Conservation (phyloP, 2,888 invertebrate species). For the Augochlorella aurata region DNA sequence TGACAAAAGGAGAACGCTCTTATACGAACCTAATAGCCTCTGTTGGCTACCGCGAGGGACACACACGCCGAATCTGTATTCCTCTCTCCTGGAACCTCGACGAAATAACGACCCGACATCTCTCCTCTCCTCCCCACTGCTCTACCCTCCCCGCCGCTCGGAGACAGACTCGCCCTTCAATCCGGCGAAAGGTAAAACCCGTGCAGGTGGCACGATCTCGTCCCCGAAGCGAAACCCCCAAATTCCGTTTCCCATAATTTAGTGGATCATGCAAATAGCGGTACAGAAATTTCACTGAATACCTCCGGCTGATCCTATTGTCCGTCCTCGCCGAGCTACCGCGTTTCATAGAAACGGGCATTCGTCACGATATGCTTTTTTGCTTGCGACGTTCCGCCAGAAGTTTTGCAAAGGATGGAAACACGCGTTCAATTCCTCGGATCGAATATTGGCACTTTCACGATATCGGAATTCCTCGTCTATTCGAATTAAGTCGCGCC, state of each 20-base stretch:
- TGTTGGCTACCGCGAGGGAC: conserved; percentile 58
- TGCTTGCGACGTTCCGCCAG: neutral
- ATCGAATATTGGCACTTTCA: too few relatives aligned
- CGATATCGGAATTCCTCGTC: too few relatives aligned
- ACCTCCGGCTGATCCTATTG: conserved; percentile 17
- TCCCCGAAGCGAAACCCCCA: conserved; percentile 19
- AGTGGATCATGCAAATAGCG: conserved; percentile 43
- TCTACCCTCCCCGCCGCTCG: conserved; percentile 22
- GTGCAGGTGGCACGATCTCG: conserved; percentile 57
- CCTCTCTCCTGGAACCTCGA: conserved; percentile 62
- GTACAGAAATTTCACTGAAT: conserved; percentile 41
- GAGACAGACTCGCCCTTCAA: conserved; percentile 56
- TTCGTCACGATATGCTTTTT: neutral
- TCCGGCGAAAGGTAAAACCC: conserved; percentile 56
- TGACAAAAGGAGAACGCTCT: conserved; percentile 70
- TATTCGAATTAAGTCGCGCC: too few relatives aligned
- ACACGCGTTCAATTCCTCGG: too few relatives aligned
- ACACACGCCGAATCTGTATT: conserved; percentile 64
- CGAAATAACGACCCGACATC: conserved; percentile 67
- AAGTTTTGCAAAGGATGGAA: too few relatives aligned
- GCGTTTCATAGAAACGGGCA: conserved; percentile 5
- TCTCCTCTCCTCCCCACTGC: conserved; percentile 34
- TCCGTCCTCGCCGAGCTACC: neutral
- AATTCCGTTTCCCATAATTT: conserved; percentile 52
- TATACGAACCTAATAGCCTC: conserved; percentile 71